A percentile compares a stretch with the other conserved stretches of the same genome.
Conservation (phyloP, 2,797 vertebrate species). For the Gymnothorax javanicus region DNA sequence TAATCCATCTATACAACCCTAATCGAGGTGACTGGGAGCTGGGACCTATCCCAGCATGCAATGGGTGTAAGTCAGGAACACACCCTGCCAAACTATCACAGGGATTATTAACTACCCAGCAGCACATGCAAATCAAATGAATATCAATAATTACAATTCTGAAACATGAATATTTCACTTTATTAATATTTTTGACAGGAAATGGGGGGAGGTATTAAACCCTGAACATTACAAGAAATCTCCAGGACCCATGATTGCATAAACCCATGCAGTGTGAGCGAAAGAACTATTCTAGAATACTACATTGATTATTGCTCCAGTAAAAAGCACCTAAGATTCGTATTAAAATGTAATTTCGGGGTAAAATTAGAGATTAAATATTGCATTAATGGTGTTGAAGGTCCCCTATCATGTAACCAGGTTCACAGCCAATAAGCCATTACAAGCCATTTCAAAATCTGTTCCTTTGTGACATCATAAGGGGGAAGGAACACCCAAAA, state of each 20-base stretch:
- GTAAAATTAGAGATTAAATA: slow-evolving; percentile 1
- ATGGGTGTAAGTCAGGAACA: no score
- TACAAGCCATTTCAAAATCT: no score
- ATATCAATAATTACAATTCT: neutral
- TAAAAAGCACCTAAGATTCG: neutral
- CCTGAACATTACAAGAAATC: neutral
- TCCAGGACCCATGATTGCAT: neutral
- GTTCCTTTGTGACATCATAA: no score
- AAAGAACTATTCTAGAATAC: neutral
- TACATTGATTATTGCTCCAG: neutral
- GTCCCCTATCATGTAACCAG: no score
- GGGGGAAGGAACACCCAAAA: no score
- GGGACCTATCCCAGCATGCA: no score
- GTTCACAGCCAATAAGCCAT: no score
- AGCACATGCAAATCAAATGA: neutral
- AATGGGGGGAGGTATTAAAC: neutral
- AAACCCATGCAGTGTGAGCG: neutral
- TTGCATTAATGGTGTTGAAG: neutral
- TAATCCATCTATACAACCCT: no score
- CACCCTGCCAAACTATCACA: no score
- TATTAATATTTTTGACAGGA: neutral
- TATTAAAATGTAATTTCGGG: neutral
- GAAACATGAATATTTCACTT: neutral
- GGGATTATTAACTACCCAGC: no score
- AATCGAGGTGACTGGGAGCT: no score